These are phyloP conservation scores for Harpalus rufipes DNA, from an alignment of 2,888 invertebrate species.

Conservation along the genomic window DNA sequence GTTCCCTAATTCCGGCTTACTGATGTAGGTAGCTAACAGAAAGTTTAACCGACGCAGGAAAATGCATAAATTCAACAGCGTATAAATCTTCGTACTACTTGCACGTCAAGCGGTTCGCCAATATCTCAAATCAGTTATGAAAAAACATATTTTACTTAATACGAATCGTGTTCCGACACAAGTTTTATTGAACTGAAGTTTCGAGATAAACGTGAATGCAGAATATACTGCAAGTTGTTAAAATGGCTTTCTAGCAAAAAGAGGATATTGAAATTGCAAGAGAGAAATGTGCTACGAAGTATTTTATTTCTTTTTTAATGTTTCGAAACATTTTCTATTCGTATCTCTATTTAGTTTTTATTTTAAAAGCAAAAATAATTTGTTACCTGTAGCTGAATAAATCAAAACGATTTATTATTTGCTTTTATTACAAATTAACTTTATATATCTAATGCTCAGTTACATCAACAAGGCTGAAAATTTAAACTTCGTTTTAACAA, in stretches of 20 bases:
- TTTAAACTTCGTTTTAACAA: too few relatives aligned
- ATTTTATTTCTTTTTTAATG: not conserved
- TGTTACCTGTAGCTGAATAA: not conserved
- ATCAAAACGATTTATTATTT: not conserved
- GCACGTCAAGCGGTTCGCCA: constrained; percentile 34
- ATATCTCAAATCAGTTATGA: constrained; percentile 37
- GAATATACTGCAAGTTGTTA: constrained; percentile 1
- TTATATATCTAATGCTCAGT: too few relatives aligned
- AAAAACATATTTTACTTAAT: constrained; percentile 48
- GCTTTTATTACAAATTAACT: too few relatives aligned
- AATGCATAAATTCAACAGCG: constrained; percentile 28
- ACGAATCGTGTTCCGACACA: constrained; percentile 23
- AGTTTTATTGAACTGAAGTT: constrained; percentile 47
- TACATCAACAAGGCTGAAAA: too few relatives aligned
- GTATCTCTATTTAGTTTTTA: not conserved
- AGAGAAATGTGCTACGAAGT: not conserved
- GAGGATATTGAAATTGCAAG: not conserved
- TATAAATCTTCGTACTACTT: constrained; percentile 44
- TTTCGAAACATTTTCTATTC: not conserved
- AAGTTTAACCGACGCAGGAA: constrained; percentile 34
- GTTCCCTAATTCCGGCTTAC: not conserved
- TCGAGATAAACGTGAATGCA: constrained; percentile 28
- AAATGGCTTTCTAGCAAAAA: constrained; percentile 14
- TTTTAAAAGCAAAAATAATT: not conserved
- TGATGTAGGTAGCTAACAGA: not conserved